Conservation (phyloP, 2,888 invertebrate species). For the Acrobasis repandana region DNA sequence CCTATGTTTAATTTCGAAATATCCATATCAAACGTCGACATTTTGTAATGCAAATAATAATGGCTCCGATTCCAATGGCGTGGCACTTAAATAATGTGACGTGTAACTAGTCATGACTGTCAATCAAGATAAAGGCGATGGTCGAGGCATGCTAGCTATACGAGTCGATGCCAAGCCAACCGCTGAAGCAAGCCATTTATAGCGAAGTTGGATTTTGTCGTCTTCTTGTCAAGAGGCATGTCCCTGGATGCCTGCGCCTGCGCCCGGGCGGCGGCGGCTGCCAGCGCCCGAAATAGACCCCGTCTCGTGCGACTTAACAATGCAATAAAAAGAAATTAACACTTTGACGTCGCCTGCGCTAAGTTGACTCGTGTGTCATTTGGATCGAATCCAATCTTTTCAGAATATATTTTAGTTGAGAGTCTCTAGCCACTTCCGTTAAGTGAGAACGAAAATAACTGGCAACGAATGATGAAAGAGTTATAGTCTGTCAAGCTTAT, state of each 20-base stretch:
- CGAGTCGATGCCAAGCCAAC: constrained; percentile 60
- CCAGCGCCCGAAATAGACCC: constrained; percentile 76
- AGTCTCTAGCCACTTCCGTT: constrained; percentile 73
- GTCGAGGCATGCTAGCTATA: constrained; percentile 40
- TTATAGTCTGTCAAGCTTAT: constrained; percentile 43
- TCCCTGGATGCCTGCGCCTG: constrained; percentile 73
- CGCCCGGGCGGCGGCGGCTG: constrained; percentile 65
- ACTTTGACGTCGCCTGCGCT: constrained; percentile 72
- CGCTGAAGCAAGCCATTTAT: constrained; percentile 73
- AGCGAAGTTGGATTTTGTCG: constrained; percentile 67
- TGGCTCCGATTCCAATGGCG: constrained; percentile 9
- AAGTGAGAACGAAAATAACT: constrained; percentile 72
- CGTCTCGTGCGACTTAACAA: constrained; percentile 79
- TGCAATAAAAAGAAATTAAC: constrained; percentile 83
- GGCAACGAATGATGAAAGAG: constrained; percentile 59
- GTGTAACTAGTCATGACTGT: constrained; percentile 4
- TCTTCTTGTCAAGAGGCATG: constrained; percentile 74
- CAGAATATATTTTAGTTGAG: constrained; percentile 67
- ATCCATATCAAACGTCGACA: constrained; percentile 12
- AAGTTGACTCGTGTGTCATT: constrained; percentile 81
- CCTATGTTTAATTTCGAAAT: constrained; percentile 44
- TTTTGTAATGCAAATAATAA: constrained; percentile 23
- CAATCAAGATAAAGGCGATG: constrained; percentile 26
- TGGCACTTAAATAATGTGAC: constrained; percentile 32
- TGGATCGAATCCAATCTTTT: constrained; percentile 75